Percentiles rank a stretch among this genome's conserved stretches.
Evolutionary conservation across 2,888 invertebrate species (phyloP).

Genomic region (Imbricaverruca yamaguchii): DNA sequence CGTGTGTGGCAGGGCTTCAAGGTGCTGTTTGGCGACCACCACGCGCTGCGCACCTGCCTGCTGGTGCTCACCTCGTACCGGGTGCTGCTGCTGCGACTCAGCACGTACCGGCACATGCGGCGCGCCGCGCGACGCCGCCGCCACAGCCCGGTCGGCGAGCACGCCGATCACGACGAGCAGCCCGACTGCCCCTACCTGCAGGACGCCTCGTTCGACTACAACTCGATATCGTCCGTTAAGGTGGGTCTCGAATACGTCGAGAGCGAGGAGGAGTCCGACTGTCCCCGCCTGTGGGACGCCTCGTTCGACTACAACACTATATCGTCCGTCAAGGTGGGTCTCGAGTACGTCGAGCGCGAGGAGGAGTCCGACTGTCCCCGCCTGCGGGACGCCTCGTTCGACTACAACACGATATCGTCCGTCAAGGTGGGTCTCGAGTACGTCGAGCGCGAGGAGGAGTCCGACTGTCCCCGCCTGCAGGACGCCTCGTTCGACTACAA

Average conservation of each 20-base stretch:
- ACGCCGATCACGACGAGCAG: background rate
- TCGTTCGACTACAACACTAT: background rate
- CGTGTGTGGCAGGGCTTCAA: background rate
- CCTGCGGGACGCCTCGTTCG: background rate
- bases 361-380: background rate
- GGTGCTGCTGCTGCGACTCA: background rate
- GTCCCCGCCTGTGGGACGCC: background rate
- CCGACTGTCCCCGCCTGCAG: background rate
- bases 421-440: background rate
- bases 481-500: background rate
- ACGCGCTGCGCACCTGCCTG: slow-evolving; percentile 7
- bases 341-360: background rate
- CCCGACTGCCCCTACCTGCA: background rate
- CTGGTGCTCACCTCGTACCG: slow-evolving; percentile 14
- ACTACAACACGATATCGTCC: background rate
- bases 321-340: background rate
- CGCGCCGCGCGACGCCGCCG: background rate
- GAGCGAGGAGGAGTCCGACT: background rate
- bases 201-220: background rate
- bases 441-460: background rate
- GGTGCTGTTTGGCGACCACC: slow-evolving; percentile 12
- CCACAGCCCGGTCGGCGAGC: background rate
- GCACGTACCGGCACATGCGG: background rate
- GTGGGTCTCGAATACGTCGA: background rate
- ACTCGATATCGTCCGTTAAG: background rate